Conservation (phyloP, 2,797 vertebrate genomes). For the Danionella dracula region DNA sequence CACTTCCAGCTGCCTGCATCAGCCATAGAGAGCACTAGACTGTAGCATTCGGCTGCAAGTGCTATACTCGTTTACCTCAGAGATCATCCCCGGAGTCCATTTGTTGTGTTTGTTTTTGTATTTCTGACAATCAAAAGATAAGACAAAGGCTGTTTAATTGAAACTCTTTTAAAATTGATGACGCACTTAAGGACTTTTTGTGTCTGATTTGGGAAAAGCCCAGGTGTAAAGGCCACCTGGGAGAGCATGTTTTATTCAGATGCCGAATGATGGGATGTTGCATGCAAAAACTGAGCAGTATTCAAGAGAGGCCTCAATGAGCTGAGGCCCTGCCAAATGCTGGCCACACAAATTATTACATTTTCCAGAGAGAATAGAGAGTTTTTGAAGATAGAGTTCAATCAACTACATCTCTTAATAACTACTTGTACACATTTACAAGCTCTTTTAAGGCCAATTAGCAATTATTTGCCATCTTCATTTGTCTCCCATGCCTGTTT, state of each 20-base stretch:
- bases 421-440: too few species aligned
- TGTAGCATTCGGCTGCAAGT: conserved; percentile 26
- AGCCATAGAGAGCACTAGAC: conserved; percentile 8
- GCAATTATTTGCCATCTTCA: too few species aligned
- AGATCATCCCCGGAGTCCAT: conserved; percentile 33
- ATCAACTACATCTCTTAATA: too few species aligned
- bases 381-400: conserved; percentile 17
- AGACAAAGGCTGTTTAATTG: conserved; percentile 60
- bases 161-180: conserved; percentile 68
- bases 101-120: conserved; percentile 56
- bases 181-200: conserved; percentile 65
- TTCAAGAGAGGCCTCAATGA: conserved; percentile 35
- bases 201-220: conserved; percentile 60
- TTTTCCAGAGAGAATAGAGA: conserved; percentile 13
- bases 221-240: conserved; percentile 56
- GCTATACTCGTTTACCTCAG: conserved; percentile 25
- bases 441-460: too few species aligned
- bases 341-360: conserved; percentile 13
- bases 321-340: conserved; percentile 24
- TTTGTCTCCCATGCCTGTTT: too few species aligned
- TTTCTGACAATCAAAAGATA: conserved; percentile 57
- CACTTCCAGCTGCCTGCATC: conserved; percentile 20
- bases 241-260: conserved; percentile 63
- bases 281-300: neutral
- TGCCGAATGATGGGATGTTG: conserved; percentile 47